Evolutionary conservation across 2,113 vertebrate species (phyloP), one percentile per base, ranked within the genome.

Genomic region (Mustela nigripes): DNA sequence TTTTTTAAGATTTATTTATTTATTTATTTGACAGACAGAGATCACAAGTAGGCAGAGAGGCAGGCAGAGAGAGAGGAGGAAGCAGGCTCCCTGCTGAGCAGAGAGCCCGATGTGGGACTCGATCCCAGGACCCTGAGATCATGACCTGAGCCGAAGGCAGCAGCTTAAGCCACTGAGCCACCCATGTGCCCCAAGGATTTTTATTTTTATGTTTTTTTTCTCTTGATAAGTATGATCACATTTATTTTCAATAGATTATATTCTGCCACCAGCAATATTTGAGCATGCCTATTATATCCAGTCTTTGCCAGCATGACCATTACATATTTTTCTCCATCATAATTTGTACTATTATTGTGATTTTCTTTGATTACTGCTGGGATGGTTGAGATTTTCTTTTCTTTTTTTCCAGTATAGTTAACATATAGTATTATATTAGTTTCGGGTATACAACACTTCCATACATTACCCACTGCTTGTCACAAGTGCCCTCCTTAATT

Each of bases 361-460:
- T 9, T 91, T 90, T 91, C 67, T 95, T 85, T 97, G 65, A 58
- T 73, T 95, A 74, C 56, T 58, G 63, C 60, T 36, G 71, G 18
- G 33, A 62, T 39, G 56, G 10, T 69, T 45, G 60, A 85, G 31
- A n/a, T 42, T 96, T 96, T 86, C 45, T 96, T 90, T 69, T 79
- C 22, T 80, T 95, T 92, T 74, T 42, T 74, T 39, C 71, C 71
- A 74, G 21, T 74, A 74, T 12, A 73, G 71, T 42, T 73, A 74
- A 74, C 36, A 42, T 74, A 42, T 7, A 73, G 39, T 45, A 42
- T 28, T 74, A 7, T 45, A 42, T 26, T 42, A 74, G 39, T 74
- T 45, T 45, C 12, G 4, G 71, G 73, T 74, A 1, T 74, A 73
- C 22, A 45, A 7, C 22, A 74, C 22, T 74, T 74, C 11, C 11